Percentiles rank a stretch among this genome's conserved stretches.
These are phyloP conservation scores for Ormyrus rosae DNA, from an alignment of 2,888 invertebrate species.

Conservation along the genomic window DNA sequence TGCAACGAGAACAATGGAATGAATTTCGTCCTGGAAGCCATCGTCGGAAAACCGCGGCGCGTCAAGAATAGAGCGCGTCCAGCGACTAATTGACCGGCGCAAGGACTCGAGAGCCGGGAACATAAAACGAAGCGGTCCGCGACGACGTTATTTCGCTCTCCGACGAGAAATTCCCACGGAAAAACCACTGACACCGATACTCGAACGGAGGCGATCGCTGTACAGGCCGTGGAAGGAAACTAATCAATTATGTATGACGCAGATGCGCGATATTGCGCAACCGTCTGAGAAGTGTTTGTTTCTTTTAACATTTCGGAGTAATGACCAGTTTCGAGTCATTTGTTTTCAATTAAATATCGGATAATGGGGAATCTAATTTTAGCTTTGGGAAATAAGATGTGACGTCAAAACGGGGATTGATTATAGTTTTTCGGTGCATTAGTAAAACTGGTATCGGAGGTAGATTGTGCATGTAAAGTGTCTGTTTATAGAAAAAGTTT, in stretches of 20 bases:
- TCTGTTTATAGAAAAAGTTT: no score
- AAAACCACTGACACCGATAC: constrained; percentile 18
- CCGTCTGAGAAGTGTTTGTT: background rate
- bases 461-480: no score
- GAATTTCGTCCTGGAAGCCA: background rate
- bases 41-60: background rate
- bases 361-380: no score
- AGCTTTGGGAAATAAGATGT: no score
- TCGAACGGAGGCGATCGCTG: background rate
- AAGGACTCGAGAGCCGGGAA: background rate
- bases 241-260: background rate
- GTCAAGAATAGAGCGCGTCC: background rate
- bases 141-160: background rate
- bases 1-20: background rate
- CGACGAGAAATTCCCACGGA: constrained; percentile 35
- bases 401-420: no score
- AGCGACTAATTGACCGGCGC: constrained; percentile 17
- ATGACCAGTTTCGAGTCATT: background rate
- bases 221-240: background rate
- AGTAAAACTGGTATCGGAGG: no score
- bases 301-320: background rate
- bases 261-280: background rate
- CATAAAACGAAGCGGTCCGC: background rate
- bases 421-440: no score
- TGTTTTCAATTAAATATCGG: no score